A percentile compares a stretch with the other conserved stretches of the same genome.
These are phyloP conservation scores for Hypsopygia costalis DNA, from an alignment of 2,888 invertebrate genomes.

Conservation along the genomic window DNA sequence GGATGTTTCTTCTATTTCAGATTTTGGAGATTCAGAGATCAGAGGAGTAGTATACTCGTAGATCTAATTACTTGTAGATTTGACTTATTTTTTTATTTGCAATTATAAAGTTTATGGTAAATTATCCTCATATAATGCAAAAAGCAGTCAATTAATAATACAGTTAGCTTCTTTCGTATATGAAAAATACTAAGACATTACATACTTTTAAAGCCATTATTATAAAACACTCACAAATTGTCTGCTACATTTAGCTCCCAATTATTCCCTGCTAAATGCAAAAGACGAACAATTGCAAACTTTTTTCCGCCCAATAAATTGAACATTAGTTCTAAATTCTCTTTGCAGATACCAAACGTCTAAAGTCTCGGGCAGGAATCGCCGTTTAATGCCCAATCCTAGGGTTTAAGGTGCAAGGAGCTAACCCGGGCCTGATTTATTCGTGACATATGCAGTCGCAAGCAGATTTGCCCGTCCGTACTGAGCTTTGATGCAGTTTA, in stretches of 20 bases:
- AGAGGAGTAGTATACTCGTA: too few relatives aligned
- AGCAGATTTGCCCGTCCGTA: conserved; percentile 11
- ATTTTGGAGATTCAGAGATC: too few relatives aligned
- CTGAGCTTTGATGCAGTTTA: conserved; percentile 14
- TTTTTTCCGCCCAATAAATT: conserved; percentile 2
- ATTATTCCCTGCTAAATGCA: not conserved
- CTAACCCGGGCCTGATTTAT: conserved; percentile 38
- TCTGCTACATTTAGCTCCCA: not conserved
- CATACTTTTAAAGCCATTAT: too few relatives aligned
- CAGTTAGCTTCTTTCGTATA: too few relatives aligned
- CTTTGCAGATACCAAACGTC: conserved; percentile 8
- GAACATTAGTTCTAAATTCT: conserved; percentile 6
- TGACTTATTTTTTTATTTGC: too few relatives aligned
- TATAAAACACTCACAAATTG: too few relatives aligned
- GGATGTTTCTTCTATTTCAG: too few relatives aligned
- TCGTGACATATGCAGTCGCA: conserved; percentile 30
- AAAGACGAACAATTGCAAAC: not conserved
- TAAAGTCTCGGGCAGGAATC: conserved; percentile 24
- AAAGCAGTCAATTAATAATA: too few relatives aligned
- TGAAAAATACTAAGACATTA: too few relatives aligned
- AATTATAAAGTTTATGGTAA: too few relatives aligned
- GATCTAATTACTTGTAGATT: too few relatives aligned
- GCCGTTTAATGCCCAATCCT: conserved; percentile 33
- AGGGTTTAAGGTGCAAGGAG: conserved; percentile 32
- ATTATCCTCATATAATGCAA: too few relatives aligned